phyloP scores from a whole-genome alignment of 2,797 vertebrate genomes.

The Threskiornis aethiopicus region DNA sequence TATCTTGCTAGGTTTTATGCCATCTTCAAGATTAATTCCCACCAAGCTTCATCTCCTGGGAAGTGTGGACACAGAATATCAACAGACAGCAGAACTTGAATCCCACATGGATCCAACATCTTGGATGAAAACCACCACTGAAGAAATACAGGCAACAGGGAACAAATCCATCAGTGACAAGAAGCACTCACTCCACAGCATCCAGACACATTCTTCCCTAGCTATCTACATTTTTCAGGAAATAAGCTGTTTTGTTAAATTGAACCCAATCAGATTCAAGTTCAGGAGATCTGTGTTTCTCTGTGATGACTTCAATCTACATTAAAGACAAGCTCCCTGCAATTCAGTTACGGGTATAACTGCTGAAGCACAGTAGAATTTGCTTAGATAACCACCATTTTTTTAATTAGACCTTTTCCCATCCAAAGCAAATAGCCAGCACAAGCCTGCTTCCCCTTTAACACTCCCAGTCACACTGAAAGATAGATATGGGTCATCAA shows the following conservation, averaged over 20 bases:
- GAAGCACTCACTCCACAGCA: not conserved
- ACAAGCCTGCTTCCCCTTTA: not conserved
- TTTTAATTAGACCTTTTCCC: not conserved
- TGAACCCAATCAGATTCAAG: not conserved
- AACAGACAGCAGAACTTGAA: not conserved
- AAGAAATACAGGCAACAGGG: not conserved
- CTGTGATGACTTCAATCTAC: not conserved
- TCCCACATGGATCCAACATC: not conserved
- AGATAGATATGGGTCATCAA: not conserved
- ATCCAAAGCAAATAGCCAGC: not conserved
- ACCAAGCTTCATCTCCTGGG: not conserved
- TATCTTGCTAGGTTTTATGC: not conserved
- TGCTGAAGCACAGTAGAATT: not conserved
- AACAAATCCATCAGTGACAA: not conserved
- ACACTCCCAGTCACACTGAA: not conserved
- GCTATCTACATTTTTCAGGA: not conserved
- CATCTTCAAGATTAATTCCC: not conserved
- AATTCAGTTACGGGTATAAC: not conserved
- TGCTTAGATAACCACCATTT: not conserved
- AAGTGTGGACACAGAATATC: accelerated
- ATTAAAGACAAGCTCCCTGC: not conserved
- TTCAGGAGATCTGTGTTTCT: not conserved
- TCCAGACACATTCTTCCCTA: not conserved
- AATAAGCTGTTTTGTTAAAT: not conserved
- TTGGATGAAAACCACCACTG: not conserved